These are phyloP conservation scores for Odontamblyopus lacepedii DNA, from an alignment of 2,797 vertebrate genomes.

Conservation along the genomic window DNA sequence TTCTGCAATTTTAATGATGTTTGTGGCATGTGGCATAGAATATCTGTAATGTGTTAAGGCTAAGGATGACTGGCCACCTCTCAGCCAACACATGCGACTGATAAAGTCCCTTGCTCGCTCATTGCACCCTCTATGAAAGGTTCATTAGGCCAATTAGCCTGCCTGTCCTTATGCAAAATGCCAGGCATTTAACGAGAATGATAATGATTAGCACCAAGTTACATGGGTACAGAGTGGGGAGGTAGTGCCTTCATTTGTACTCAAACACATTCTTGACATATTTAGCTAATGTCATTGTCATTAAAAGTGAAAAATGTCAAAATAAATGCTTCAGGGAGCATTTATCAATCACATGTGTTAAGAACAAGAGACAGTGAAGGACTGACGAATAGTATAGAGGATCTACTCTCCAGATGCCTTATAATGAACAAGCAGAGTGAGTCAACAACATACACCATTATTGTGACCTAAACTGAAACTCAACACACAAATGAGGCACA, in stretches of 20 bases:
- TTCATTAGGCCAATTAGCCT: conserved; percentile 73
- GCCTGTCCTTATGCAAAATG: conserved; percentile 67
- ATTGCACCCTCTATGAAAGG: conserved; percentile 59
- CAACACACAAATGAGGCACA: conserved; percentile 8
- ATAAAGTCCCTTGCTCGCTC: conserved; percentile 50
- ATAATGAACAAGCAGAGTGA: neutral
- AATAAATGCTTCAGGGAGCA: conserved; percentile 19
- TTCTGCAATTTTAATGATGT: conserved; percentile 79
- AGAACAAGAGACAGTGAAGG: neutral
- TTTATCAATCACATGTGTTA: conserved; percentile 4
- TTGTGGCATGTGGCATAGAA: conserved; percentile 71
- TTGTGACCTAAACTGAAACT: neutral
- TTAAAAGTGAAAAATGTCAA: conserved; percentile 20
- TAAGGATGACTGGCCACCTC: conserved; percentile 37
- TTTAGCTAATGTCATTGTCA: conserved; percentile 50
- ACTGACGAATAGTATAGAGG: neutral
- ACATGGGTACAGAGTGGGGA: conserved; percentile 53
- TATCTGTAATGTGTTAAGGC: conserved; percentile 57
- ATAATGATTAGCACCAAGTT: conserved; percentile 69
- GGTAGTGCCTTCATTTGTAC: conserved; percentile 39
- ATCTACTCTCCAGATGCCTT: neutral
- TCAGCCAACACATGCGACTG: conserved; percentile 22
- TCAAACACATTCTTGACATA: conserved; percentile 46
- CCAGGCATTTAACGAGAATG: conserved; percentile 72
- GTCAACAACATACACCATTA: conserved; percentile 1